phyloP scores from a whole-genome alignment of 1,140 invertebrate genomes.

The Philopotamus ludificatus region DNA sequence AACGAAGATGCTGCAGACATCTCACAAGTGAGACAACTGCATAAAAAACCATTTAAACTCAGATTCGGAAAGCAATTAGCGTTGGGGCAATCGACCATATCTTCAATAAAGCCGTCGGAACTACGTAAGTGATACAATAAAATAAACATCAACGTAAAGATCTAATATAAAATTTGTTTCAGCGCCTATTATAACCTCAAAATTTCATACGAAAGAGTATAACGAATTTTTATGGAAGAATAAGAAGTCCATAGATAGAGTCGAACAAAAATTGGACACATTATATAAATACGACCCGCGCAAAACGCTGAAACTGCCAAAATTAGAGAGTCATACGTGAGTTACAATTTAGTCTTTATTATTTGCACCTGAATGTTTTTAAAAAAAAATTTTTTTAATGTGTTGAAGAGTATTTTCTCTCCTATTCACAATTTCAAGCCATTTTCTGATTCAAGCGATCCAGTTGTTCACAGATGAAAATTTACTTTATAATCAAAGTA shows the following conservation, averaged over 20 bases:
- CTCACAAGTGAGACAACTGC: background rate
- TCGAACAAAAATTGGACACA: constrained; percentile 41
- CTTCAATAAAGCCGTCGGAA: constrained; percentile 43
- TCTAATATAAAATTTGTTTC: constrained; percentile 5
- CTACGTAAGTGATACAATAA: constrained; percentile 38
- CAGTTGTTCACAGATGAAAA: too few relatives aligned
- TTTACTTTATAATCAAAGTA: too few relatives aligned
- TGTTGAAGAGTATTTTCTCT: too few relatives aligned
- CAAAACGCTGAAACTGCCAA: constrained; percentile 43
- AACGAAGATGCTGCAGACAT: background rate
- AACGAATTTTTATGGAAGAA: constrained; percentile 22
- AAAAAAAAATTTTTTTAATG: too few relatives aligned
- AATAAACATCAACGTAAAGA: constrained; percentile 1
- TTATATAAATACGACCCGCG: constrained; percentile 40
- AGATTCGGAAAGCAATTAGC: constrained; percentile 45
- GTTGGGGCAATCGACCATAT: constrained; percentile 45
- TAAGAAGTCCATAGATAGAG: constrained; percentile 29
- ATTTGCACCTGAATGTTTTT: too few relatives aligned
- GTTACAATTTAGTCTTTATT: background rate
- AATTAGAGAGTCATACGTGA: constrained; percentile 49
- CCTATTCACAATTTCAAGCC: too few relatives aligned
- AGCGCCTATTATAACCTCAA: constrained; percentile 41
- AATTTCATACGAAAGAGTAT: constrained; percentile 42
- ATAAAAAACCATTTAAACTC: constrained; percentile 47
- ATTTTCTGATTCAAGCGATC: too few relatives aligned